These are phyloP conservation scores for Torymus aiolomorphi DNA, from an alignment of 2,888 invertebrate species.

Conservation along the genomic window DNA sequence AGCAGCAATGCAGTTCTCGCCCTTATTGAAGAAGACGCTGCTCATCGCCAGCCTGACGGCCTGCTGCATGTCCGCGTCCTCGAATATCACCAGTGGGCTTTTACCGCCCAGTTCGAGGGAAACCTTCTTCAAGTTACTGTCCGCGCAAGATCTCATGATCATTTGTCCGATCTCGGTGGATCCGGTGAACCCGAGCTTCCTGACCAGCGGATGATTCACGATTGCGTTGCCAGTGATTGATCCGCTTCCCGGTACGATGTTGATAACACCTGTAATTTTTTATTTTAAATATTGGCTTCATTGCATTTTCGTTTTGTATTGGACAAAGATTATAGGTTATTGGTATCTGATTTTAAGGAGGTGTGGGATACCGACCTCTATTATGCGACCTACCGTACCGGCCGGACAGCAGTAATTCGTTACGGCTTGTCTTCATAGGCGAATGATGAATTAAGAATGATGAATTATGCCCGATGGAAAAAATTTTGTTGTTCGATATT, in stretches of 20 bases:
- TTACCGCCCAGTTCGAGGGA: conserved; percentile 97
- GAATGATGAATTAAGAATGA: too few relatives aligned
- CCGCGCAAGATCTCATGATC: conserved; percentile 94
- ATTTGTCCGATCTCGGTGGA: conserved; percentile 94
- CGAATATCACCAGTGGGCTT: conserved; percentile 94
- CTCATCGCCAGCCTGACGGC: conserved; percentile 94
- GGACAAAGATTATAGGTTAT: too few relatives aligned
- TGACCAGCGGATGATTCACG: conserved; percentile 88
- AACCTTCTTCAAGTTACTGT: conserved; percentile 94
- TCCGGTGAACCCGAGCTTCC: conserved; percentile 97
- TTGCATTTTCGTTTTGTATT: too few relatives aligned
- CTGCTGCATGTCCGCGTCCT: conserved; percentile 95
- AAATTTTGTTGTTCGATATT: too few relatives aligned
- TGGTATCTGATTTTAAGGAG: too few relatives aligned
- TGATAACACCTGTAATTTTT: conserved; percentile 87
- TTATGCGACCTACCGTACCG: too few relatives aligned
- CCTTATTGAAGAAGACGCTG: conserved; percentile 98
- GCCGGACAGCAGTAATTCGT: too few relatives aligned
- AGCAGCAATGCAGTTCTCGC: conserved; percentile 98
- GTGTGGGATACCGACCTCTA: too few relatives aligned
- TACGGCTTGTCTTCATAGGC: too few relatives aligned
- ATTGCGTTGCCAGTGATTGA: conserved; percentile 89
- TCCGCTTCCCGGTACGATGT: conserved; percentile 91
- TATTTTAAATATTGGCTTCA: too few relatives aligned
- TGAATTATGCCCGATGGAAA: too few relatives aligned